Conservation (phyloP, 2,888 invertebrate genomes). For the Isotomurus palustris region DNA sequence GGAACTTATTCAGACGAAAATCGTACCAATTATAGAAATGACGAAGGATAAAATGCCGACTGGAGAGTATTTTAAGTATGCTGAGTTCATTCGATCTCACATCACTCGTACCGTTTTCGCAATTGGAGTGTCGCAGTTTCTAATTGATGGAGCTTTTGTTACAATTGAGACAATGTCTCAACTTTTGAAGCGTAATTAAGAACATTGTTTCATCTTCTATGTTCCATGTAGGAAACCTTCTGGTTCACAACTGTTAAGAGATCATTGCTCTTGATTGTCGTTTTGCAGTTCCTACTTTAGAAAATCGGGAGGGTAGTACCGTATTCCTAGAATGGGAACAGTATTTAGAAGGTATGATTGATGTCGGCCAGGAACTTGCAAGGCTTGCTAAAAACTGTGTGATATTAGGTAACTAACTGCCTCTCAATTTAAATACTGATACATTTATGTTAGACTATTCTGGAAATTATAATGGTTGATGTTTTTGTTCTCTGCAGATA, state of each 20-base stretch:
- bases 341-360: constrained; percentile 6
- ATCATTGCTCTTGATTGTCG: neutral
- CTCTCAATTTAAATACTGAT: neutral
- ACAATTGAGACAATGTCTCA: neutral
- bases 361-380: constrained; percentile 8
- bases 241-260: no score
- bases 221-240: no score
- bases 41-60: neutral
- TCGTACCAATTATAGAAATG: neutral
- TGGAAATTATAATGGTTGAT: neutral
- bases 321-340: constrained; percentile 9
- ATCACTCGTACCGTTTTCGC: constrained; percentile 1
- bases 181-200: neutral
- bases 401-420: neutral
- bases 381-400: constrained; percentile 11
- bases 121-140: constrained; percentile 1
- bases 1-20: neutral
- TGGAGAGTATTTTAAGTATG: neutral
- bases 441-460: neutral
- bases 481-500: neutral
- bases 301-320: neutral
- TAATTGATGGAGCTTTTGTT: neutral
- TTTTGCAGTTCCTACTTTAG: neutral
- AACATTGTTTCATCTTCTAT: no score
- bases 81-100: constrained; percentile 2